Evolutionary conservation across 2,797 vertebrate genomes (phyloP).

Genomic region (Psittacula derbiana): DNA sequence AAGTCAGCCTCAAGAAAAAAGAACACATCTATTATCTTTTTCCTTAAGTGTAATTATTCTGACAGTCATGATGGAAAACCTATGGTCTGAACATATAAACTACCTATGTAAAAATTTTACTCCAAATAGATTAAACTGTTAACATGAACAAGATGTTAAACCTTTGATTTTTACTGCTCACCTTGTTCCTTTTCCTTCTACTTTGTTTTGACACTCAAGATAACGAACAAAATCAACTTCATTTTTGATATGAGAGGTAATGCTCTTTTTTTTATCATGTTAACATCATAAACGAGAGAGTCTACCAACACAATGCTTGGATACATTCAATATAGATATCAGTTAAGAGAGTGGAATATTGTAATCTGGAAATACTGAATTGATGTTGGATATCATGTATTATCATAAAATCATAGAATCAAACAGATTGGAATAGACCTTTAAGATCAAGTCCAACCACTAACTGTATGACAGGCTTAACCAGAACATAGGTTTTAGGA

Average conservation of each 20-base stretch:
- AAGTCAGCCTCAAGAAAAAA: not conserved
- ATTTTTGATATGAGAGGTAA: not conserved
- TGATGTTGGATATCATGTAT: not conserved
- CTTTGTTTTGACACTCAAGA: not conserved
- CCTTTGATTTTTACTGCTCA: not conserved
- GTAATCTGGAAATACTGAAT: not conserved
- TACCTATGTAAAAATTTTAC: not conserved
- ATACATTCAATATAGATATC: not conserved
- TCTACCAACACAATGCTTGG: not conserved
- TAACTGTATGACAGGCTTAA: not conserved
- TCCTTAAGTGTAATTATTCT: not conserved
- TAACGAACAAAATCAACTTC: not conserved
- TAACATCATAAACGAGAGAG: not conserved
- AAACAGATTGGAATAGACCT: not conserved
- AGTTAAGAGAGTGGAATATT: not conserved
- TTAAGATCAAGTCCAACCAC: not conserved
- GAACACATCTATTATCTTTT: not conserved
- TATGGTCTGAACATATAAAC: not conserved
- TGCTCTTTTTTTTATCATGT: not conserved
- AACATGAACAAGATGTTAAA: not conserved
- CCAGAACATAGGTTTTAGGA: not conserved
- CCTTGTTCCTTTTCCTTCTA: not conserved
- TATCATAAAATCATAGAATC: not conserved
- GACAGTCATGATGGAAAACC: not conserved
- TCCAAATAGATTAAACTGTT: not conserved